Evolutionary conservation across 2,888 invertebrate species (phyloP).

Genomic region (Mythimna ferrago): DNA sequence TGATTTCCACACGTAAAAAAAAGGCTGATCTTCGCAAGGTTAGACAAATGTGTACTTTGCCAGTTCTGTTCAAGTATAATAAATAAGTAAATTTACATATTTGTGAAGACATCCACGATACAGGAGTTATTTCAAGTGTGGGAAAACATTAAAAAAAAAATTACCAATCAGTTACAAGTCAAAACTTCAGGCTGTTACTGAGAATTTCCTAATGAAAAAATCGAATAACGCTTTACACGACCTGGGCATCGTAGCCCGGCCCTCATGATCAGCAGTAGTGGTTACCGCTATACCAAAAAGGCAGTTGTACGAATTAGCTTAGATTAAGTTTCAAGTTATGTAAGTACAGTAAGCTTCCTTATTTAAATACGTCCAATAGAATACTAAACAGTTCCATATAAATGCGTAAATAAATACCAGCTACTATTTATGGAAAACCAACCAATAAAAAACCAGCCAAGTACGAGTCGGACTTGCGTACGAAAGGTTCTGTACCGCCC

Average conservation of each 20-base stretch:
- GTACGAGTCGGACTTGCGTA: too few species aligned
- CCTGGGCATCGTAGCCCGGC: background rate
- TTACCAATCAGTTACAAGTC: too few species aligned
- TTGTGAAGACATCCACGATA: too few species aligned
- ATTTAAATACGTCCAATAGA: constrained; percentile 3
- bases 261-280: background rate
- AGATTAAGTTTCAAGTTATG: constrained; percentile 2
- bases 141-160: too few species aligned
- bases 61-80: background rate
- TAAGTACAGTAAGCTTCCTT: background rate
- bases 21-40: background rate
- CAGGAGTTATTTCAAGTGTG: too few species aligned
- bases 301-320: background rate
- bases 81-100: too few species aligned
- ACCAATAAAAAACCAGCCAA: constrained; percentile 21
- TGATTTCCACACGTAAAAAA: too few species aligned
- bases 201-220: background rate
- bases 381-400: constrained; percentile 9
- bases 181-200: too few species aligned
- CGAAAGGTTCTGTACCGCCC: too few species aligned
- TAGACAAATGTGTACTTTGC: background rate
- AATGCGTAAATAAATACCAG: constrained; percentile 16
- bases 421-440: constrained; percentile 14
- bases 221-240: background rate
- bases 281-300: background rate